Conservation (phyloP, 2,797 vertebrate species). For the Arnoldichthys spilopterus region DNA sequence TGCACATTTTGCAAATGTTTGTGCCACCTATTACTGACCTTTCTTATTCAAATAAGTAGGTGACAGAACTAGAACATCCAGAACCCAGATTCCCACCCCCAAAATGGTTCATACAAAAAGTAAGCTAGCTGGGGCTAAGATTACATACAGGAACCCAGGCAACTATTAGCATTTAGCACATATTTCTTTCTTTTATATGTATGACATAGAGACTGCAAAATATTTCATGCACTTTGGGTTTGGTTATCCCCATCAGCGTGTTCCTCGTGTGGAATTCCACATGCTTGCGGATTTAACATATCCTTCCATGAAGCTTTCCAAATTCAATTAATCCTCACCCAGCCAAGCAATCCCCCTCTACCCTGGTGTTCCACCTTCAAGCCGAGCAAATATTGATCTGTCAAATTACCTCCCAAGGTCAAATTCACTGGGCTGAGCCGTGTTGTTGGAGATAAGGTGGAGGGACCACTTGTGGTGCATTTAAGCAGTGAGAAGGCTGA, state of each 20-base stretch:
- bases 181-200: not conserved
- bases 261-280: not conserved
- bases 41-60: no score
- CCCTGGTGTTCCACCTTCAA: not conserved
- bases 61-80: no score
- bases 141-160: not conserved
- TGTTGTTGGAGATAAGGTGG: conserved; percentile 53
- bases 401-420: conserved; percentile 63
- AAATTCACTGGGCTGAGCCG: not conserved
- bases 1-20: not conserved
- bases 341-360: conserved; percentile 21
- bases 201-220: not conserved
- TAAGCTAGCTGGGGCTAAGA: no score
- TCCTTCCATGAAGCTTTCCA: conserved; percentile 17
- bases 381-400: conserved; percentile 56
- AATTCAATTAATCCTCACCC: conserved; percentile 39
- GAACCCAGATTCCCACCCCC: no score
- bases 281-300: not conserved
- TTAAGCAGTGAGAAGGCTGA: not conserved
- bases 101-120: not conserved
- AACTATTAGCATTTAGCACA: not conserved
- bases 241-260: not conserved
- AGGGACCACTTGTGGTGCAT: not conserved
- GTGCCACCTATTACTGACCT: not conserved
- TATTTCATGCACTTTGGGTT: not conserved